Conservation (phyloP, 2,888 invertebrate species). For the Eristalinus sepulchralis region DNA sequence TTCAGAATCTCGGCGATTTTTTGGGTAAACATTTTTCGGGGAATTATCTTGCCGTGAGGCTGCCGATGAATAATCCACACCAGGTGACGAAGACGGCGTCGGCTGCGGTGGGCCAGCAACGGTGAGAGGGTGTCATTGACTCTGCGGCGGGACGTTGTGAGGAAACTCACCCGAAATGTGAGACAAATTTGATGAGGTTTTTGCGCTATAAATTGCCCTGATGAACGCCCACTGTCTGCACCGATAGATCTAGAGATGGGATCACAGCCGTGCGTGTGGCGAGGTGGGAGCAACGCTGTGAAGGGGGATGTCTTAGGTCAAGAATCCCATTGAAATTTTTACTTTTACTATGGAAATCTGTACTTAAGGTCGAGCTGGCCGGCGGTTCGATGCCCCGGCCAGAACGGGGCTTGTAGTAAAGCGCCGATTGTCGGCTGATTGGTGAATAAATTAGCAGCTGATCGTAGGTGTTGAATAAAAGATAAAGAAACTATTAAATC, state of each 20-base stretch:
- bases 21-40: slow-evolving; percentile 49
- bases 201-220: not conserved
- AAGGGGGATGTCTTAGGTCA: slow-evolving; percentile 62
- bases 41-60: slow-evolving; percentile 21
- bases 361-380: not conserved
- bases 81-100: slow-evolving; percentile 4
- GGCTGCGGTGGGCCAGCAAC: not conserved
- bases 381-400: slow-evolving; percentile 11
- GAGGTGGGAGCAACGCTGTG: not conserved
- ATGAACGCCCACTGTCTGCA: slow-evolving; percentile 16
- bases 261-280: not conserved
- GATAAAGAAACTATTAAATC: not conserved
- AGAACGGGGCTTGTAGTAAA: slow-evolving; percentile 32
- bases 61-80: slow-evolving; percentile 27
- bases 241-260: not conserved
- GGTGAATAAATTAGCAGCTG: not conserved
- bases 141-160: slow-evolving; percentile 11
- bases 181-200: slow-evolving; percentile 44
- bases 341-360: slow-evolving; percentile 5
- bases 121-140: slow-evolving; percentile 64
- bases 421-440: not conserved
- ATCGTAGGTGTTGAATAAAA: slow-evolving; percentile 8
- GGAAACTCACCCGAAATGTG: slow-evolving; percentile 48
- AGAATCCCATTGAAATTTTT: slow-evolving; percentile 52
- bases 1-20: slow-evolving; percentile 1